These are phyloP conservation scores for Lithobates sylvaticus DNA, from an alignment of 2,797 vertebrate genomes.

Conservation along the genomic window DNA sequence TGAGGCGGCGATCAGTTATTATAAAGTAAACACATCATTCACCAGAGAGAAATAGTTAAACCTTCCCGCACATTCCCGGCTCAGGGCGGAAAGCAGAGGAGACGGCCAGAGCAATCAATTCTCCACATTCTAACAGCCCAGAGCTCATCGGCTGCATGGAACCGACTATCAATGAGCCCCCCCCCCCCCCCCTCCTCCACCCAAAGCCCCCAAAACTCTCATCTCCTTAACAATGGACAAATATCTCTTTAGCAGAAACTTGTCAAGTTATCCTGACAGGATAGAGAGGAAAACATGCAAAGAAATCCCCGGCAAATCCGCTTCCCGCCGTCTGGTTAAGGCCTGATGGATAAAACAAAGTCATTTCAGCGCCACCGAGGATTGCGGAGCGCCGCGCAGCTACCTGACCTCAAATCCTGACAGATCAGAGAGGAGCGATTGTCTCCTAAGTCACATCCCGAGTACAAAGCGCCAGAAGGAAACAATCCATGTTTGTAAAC, in stretches of 20 bases:
- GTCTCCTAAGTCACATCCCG: conserved; percentile 30
- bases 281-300: conserved; percentile 41
- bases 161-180: conserved; percentile 44
- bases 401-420: conserved; percentile 58
- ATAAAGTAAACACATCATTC: background rate
- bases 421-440: conserved; percentile 50
- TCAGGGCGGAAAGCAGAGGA: conserved; percentile 19
- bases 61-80: conserved; percentile 3
- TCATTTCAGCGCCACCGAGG: conserved; percentile 51
- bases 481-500: too few species aligned
- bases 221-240: conserved; percentile 55
- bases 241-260: conserved; percentile 58
- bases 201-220: conserved; percentile 37
- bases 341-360: conserved; percentile 55
- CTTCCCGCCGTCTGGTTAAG: conserved; percentile 49
- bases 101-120: conserved; percentile 44
- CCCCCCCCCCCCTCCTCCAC: background rate
- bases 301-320: conserved; percentile 58
- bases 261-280: conserved; percentile 46
- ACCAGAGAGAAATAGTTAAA: conserved; percentile 14
- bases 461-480: background rate
- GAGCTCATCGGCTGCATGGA: conserved; percentile 39
- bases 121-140: conserved; percentile 15
- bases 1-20: background rate
- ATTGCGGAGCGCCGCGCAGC: conserved; percentile 34